A percentile compares a stretch with the other conserved stretches of the same genome.
These are phyloP conservation scores for Drosophila monieri DNA, from an alignment of 2,888 invertebrate species.

Conservation along the genomic window DNA sequence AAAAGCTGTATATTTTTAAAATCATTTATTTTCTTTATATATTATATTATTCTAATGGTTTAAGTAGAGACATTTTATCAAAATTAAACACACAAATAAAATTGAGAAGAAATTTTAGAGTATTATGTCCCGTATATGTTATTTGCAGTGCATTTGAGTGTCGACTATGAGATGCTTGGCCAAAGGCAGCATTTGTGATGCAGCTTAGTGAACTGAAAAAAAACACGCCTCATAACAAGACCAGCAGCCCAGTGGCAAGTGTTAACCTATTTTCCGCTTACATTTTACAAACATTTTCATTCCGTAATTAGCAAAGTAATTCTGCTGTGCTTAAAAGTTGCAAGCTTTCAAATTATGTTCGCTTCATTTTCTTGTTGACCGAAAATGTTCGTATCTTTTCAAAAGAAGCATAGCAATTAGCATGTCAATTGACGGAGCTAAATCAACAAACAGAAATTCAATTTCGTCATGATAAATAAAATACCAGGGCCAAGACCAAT, in stretches of 20 bases:
- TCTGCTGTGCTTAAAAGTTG: slow-evolving; percentile 67
- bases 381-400: neutral
- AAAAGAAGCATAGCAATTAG: slow-evolving; percentile 56
- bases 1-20: no score
- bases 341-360: slow-evolving; percentile 63
- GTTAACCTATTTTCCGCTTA: slow-evolving; percentile 68
- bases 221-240: slow-evolving; percentile 21
- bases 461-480: slow-evolving; percentile 71
- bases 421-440: slow-evolving; percentile 44
- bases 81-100: no score
- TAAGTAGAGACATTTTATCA: no score
- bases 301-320: slow-evolving; percentile 73
- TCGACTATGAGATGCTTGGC: slow-evolving; percentile 47
- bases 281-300: slow-evolving; percentile 46
- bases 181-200: slow-evolving; percentile 51
- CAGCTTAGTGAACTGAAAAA: slow-evolving; percentile 38
- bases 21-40: no score
- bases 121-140: neutral
- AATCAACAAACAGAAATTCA: slow-evolving; percentile 73
- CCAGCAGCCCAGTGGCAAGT: slow-evolving; percentile 56
- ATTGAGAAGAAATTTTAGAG: no score
- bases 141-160: neutral
- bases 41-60: no score
- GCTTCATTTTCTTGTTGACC: slow-evolving; percentile 4
- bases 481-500: slow-evolving; percentile 51